Conservation (phyloP, 2,888 invertebrate genomes). For the Rhimphoctona megacephalus region DNA sequence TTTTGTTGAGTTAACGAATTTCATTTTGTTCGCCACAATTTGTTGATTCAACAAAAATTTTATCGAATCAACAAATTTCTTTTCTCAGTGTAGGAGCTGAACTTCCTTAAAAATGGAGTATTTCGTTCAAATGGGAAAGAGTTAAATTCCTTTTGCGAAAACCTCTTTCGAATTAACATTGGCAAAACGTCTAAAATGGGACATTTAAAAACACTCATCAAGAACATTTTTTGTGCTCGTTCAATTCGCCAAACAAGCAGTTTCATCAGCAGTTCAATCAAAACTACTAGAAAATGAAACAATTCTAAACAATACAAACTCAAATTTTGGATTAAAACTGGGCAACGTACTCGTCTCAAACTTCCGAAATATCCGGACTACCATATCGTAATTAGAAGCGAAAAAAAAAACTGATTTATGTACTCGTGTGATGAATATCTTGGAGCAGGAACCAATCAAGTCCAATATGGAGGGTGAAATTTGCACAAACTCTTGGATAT, state of each 20-base stretch:
- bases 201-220: not conserved
- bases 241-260: too few relatives aligned
- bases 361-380: not conserved
- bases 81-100: too few relatives aligned
- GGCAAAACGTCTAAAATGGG: not conserved
- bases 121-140: not conserved
- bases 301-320: not conserved
- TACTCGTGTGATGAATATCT: not conserved
- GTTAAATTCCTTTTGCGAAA: not conserved
- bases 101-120: too few relatives aligned
- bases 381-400: not conserved
- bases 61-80: too few relatives aligned
- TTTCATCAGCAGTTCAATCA: not conserved
- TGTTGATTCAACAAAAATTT: too few relatives aligned
- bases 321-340: not conserved
- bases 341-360: not conserved
- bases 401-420: not conserved
- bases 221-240: not conserved
- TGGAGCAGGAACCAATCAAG: not conserved
- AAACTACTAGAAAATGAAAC: not conserved
- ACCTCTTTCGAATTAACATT: too few relatives aligned
- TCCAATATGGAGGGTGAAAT: not conserved
- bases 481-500: conserved; percentile 18
- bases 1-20: too few relatives aligned
- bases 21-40: too few relatives aligned